Base-by-base conservation (phyloP, 2,888 invertebrate species). In the Hydraecia micacea region DNA sequence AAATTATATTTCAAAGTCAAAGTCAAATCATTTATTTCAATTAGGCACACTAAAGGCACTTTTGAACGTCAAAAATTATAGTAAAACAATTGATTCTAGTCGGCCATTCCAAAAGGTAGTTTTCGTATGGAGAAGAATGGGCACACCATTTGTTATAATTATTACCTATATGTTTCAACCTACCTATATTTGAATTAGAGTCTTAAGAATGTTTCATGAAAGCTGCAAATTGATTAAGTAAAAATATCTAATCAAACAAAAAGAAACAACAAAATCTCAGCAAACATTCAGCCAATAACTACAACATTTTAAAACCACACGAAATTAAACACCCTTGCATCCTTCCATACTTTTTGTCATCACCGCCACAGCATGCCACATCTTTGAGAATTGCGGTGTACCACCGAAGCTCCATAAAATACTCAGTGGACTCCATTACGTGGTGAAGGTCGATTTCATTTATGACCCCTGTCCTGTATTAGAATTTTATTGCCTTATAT, bases 401-500 rank as follows among this genome's bases (percentile, higher is more conserved):
- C 83, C 69, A 82, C 81, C 66, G 75, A 46, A 62, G 85, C 70
- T 79, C 73, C 74, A 87, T 87, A 87, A 86, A 85, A 83, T 80
- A 80, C 80, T 74, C 75, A n/a, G 76, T 86, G 85, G 73, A 84
- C 66, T 74, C 79, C 84, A 88, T 92, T 90, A 90, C 87, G 88
- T 91, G 87, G 88, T 87, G 92, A 94, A 95, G 95, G 94, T 95
- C 94, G 93, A 94, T 95, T 95, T 94, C 92, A 95, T 95, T 95
- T 93, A 94, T 91, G 92, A 93, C 92, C 93, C 86, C 92, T 90
- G 92, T 93, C 86, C 92, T 90, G 92, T 93, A 92, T 94, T 94
- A 91, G 91, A 92, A 91, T 90, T 91, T 92, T 91, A 90, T 90
- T 90, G 90, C 82, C 83, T 85, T 91, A 85, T 90, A 86, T 86